phyloP scores from a whole-genome alignment of 2,113 vertebrate genomes.

The Mus spicilegus region DNA sequence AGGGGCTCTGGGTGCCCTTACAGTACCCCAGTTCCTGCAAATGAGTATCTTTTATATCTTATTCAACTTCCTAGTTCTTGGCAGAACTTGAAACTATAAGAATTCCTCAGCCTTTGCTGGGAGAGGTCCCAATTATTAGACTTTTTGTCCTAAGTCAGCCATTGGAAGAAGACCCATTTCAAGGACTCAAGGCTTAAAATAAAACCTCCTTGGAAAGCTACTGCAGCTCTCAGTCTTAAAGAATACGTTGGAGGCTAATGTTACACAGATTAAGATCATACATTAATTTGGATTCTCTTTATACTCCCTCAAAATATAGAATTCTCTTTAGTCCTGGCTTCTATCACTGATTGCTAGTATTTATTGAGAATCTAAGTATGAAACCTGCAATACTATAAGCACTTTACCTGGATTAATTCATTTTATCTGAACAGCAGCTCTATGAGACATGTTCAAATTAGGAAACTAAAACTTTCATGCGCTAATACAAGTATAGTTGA shows the following conservation, averaged over 20 bases:
- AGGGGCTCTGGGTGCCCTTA: background rate
- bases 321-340: slow-evolving; percentile 12
- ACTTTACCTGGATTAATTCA: background rate
- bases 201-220: background rate
- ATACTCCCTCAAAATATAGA: background rate
- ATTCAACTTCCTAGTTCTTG: background rate
- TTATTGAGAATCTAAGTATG: background rate
- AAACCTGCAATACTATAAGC: background rate
- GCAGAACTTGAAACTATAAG: background rate
- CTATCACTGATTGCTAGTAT: background rate
- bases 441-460: background rate
- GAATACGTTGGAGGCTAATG: background rate
- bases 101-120: background rate
- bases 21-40: background rate
- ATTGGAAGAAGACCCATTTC: background rate
- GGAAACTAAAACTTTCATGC: background rate
- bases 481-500: background rate
- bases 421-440: background rate
- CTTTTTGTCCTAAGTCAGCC: background rate
- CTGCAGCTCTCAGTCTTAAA: background rate
- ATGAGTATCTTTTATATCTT: background rate
- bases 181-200: background rate
- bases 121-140: background rate
- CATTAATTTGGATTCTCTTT: background rate
- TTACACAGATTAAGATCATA: background rate